Evolutionary conservation across 2,888 invertebrate genomes (phyloP).

Genomic region (Megaustenia siamemsis): DNA sequence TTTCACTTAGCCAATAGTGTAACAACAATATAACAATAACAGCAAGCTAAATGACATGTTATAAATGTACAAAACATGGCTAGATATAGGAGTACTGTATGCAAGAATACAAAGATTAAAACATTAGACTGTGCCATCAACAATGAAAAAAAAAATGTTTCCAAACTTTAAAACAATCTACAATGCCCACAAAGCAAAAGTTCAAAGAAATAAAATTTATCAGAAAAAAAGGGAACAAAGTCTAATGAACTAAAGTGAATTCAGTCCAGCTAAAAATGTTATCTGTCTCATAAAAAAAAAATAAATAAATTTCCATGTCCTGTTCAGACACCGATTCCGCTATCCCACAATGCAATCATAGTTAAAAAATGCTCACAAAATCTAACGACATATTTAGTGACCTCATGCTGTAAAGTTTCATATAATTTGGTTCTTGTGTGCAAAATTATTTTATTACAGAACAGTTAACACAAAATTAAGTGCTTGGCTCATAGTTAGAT

Average conservation of each 20-base stretch:
- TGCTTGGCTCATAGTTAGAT: no score
- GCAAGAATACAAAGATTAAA: background rate
- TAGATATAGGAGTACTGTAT: background rate
- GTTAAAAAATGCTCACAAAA: background rate
- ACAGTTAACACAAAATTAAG: no score
- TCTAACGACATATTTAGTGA: background rate
- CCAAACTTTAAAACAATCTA: background rate
- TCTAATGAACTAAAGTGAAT: background rate
- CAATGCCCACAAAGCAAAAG: background rate
- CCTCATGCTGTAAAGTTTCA: no score
- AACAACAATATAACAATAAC: no score
- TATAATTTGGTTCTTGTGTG: no score
- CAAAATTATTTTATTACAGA: no score
- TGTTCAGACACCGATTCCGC: constrained; percentile 3
- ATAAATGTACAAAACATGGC: background rate
- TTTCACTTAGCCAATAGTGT: background rate
- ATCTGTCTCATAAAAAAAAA: background rate
- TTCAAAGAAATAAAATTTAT: background rate
- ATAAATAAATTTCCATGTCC: background rate
- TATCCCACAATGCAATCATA: background rate
- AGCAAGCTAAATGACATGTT: background rate
- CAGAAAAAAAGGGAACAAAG: background rate
- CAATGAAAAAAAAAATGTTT: constrained; percentile 4
- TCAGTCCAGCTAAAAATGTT: background rate
- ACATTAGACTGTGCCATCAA: constrained; percentile 41